These are phyloP conservation scores for Ditylenchus dipsaci DNA, from an alignment of 1,140 invertebrate genomes.

Conservation along the genomic window DNA sequence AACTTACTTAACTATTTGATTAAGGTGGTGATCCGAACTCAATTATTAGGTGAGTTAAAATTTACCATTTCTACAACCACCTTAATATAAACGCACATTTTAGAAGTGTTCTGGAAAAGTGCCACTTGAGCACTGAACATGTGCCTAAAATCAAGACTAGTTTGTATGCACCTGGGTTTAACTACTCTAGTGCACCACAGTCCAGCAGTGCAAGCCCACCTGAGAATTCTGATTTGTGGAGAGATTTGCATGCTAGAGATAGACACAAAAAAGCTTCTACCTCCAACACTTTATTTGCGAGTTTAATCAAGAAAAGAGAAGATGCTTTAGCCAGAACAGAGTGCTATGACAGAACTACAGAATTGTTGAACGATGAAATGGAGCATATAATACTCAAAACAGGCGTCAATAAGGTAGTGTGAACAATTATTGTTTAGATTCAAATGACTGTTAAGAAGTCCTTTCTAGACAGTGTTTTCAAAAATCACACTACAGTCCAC, in stretches of 20 bases:
- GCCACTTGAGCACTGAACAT: slow-evolving; percentile 34
- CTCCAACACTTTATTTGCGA: slow-evolving; percentile 12
- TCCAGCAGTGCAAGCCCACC: not conserved
- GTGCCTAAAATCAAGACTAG: slow-evolving; percentile 13
- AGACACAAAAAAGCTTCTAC: slow-evolving; percentile 7
- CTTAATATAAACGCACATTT: slow-evolving; percentile 5
- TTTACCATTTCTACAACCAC: not conserved
- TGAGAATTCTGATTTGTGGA: slow-evolving; percentile 29
- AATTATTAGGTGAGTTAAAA: slow-evolving; percentile 18
- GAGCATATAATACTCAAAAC: slow-evolving; percentile 28
- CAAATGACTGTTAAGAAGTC: slow-evolving; percentile 5
- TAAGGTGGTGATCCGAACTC: slow-evolving; percentile 19
- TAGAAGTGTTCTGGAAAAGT: slow-evolving; percentile 37
- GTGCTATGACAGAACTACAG: slow-evolving; percentile 12
- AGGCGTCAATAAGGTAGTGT: slow-evolving; percentile 29
- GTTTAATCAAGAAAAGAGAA: slow-evolving; percentile 28
- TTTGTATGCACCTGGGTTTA: not conserved
- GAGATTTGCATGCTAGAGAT: slow-evolving; percentile 32
- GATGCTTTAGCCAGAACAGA: slow-evolving; percentile 22
- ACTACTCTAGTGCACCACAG: too few species aligned
- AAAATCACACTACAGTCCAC: too few species aligned
- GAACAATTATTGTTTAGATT: slow-evolving; percentile 4
- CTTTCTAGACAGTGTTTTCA: too few species aligned
- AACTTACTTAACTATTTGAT: not conserved
- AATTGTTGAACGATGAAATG: slow-evolving; percentile 39